Conservation (phyloP, 2,888 invertebrate species). For the Scelioninae gen. 1 region DNA sequence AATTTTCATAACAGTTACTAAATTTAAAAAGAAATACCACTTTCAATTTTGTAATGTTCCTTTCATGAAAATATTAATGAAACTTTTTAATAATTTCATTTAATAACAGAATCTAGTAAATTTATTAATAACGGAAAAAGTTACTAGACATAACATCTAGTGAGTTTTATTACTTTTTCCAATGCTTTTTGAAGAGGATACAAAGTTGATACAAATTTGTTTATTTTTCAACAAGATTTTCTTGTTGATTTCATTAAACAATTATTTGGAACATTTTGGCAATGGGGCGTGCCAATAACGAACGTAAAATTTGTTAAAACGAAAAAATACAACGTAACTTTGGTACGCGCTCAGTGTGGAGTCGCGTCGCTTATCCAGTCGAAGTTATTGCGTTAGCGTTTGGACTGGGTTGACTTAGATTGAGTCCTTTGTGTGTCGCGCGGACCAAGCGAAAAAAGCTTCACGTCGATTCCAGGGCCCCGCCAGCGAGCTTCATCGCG, state of each 20-base stretch:
- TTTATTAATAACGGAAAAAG: no score
- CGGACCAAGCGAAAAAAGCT: conserved; percentile 57
- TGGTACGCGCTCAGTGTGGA: conserved; percentile 35
- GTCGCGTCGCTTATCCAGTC: conserved; percentile 43
- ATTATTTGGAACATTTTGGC: conserved; percentile 14
- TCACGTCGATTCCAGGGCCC: conserved; percentile 87
- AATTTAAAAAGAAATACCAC: no score
- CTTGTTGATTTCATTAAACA: background rate
- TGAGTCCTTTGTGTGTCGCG: conserved; percentile 63
- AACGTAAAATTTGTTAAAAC: conserved; percentile 51
- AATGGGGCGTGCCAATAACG: conserved; percentile 40
- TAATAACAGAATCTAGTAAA: no score
- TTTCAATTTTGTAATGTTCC: no score
- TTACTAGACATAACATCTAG: no score
- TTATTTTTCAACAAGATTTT: background rate
- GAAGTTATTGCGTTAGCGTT: conserved; percentile 47
- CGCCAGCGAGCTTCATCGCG: conserved; percentile 92
- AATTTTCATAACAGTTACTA: no score
- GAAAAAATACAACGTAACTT: conserved; percentile 50
- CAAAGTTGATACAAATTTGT: background rate
- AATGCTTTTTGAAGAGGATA: background rate
- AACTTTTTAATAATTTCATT: no score
- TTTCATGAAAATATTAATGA: no score
- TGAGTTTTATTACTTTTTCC: no score
- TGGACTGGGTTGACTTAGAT: conserved; percentile 68